Conservation (phyloP, 2,797 vertebrate genomes). For the Rhadinocentrus ornatus region DNA sequence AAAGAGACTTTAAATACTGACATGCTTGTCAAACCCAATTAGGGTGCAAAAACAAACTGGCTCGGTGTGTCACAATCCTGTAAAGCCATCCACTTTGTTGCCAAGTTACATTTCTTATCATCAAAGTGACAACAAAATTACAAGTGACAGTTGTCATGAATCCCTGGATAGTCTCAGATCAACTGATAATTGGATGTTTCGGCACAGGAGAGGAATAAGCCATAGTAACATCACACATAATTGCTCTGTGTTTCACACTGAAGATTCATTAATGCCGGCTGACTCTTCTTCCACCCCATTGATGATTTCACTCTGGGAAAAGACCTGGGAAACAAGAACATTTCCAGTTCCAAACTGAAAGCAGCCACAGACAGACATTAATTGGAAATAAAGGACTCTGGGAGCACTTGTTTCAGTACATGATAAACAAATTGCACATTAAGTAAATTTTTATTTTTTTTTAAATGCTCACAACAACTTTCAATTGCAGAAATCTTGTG, state of each 20-base stretch:
- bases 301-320: constrained; percentile 61
- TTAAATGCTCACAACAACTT: constrained; percentile 31
- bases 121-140: constrained; percentile 67
- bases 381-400: constrained; percentile 39
- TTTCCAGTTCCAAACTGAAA: constrained; percentile 43
- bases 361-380: constrained; percentile 22
- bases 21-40: constrained; percentile 68
- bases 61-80: constrained; percentile 40
- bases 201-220: constrained; percentile 57
- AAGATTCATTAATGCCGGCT: constrained; percentile 64
- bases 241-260: constrained; percentile 65
- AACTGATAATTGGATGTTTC: constrained; percentile 74
- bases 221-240: constrained; percentile 71
- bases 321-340: constrained; percentile 30
- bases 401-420: constrained; percentile 7
- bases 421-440: background rate
- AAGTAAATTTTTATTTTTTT: constrained; percentile 1
- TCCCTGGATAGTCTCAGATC: constrained; percentile 71
- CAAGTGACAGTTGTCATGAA: constrained; percentile 73
- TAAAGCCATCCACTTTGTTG: constrained; percentile 66
- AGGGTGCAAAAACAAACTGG: constrained; percentile 43
- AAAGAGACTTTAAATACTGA: constrained; percentile 39
- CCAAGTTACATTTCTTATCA: constrained; percentile 67
- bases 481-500: constrained; percentile 25
- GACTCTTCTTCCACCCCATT: constrained; percentile 36